Percentiles rank a stretch among this genome's conserved stretches.
Conservation (phyloP, 2,113 vertebrate genomes). For the Euleptes europaea region DNA sequence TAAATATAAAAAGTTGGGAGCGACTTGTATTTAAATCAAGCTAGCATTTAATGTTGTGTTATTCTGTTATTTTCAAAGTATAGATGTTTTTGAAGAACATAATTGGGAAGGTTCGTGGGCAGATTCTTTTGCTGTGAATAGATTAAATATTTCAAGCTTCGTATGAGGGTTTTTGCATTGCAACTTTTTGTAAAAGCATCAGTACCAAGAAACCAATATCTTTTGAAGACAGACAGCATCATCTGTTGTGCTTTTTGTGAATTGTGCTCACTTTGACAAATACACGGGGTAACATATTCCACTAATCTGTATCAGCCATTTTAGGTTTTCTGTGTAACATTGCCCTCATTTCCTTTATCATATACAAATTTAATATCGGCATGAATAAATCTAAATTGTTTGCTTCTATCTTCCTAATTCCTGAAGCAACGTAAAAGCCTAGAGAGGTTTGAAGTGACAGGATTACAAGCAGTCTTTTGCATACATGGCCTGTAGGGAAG, state of each 20-base stretch:
- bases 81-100: neutral
- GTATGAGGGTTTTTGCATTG: constrained; percentile 1
- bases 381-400: constrained; percentile 83
- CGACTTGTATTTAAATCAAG: constrained; percentile 13
- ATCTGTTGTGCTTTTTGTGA: constrained; percentile 22
- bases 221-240: constrained; percentile 45
- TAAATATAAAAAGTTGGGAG: constrained; percentile 35
- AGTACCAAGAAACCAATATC: constrained; percentile 28
- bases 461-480: constrained; percentile 86
- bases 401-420: constrained; percentile 80
- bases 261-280: constrained; percentile 34
- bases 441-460: constrained; percentile 83
- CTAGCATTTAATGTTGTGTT: neutral
- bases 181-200: constrained; percentile 34
- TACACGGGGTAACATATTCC: constrained; percentile 34
- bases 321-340: constrained; percentile 52
- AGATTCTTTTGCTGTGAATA: constrained; percentile 26
- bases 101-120: constrained; percentile 14
- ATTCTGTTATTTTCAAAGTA: constrained; percentile 35
- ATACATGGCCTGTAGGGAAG: constrained; percentile 84
- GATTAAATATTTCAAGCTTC: constrained; percentile 34
- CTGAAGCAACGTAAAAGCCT: constrained; percentile 79
- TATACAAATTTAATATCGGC: constrained; percentile 76
- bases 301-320: constrained; percentile 60
- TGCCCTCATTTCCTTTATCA: constrained; percentile 73